Base-by-base conservation (phyloP, 2,113 vertebrate genomes). In the Takifugu flavidus region DNA sequence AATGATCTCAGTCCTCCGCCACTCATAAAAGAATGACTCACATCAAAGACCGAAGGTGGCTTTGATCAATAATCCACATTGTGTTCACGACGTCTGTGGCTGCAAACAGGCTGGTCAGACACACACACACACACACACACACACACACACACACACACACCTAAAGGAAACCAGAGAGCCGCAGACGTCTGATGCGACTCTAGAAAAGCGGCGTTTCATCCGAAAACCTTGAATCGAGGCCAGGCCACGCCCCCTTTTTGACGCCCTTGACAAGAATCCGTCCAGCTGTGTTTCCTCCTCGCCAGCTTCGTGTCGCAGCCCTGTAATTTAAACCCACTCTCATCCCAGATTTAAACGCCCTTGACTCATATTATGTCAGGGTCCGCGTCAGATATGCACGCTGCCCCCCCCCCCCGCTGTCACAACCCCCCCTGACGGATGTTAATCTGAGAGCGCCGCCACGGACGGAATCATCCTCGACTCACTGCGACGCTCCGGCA, bases 371-470 rank as follows among this genome's bases (percentile, higher is more conserved):
- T 45, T 53, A 56, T 53, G 59, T 75, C 66, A n/a, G 54, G 58
- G 71, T 76, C 58, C 56, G 52, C 13, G 66, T 59, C 53, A 28
- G 49, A n/a, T 20, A 59, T 47, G 47, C 3, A 20, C 49, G 44
- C 52, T n/a, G 31, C 25, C 60, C 28, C 42, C n/a, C n/a, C 2
- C 14, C 20, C 54, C 31, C 51, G 3, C 63, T 63, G 73, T 70
- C 81, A 75, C 34, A 61, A 47, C 45, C 57, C 5, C 13, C 43
- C 50, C 52, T 58, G 20, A 10, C 14, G 65, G 72, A 64, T 60
- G 68, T 31, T 79, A 82, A 80, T 84, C 70, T 65, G 49, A 66
- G 72, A 20, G 58, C 60, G 65, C 65, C 45, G 65, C 75, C 74
- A 75, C 49, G 62, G 68, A 65, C 65, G 66, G 72, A 76, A 42